A percentile compares a stretch with the other conserved stretches of the same genome.
phyloP scores from a whole-genome alignment of 2,888 invertebrate genomes.

The Muscina levida region DNA sequence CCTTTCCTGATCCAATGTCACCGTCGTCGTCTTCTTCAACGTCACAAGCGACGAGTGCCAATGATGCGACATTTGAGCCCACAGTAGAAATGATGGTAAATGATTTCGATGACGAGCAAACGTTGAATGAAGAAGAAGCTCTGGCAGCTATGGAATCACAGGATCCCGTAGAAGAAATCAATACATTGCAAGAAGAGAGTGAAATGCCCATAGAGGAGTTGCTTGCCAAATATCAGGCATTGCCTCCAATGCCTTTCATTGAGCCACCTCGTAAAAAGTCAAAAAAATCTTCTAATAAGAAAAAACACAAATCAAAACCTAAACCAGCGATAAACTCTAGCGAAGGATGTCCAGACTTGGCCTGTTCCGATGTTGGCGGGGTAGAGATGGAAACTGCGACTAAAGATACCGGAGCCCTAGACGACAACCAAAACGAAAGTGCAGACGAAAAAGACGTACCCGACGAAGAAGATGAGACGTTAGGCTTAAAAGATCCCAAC shows the following conservation, averaged over 20 bases:
- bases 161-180: constrained; percentile 93
- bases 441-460: constrained; percentile 43
- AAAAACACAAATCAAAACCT: constrained; percentile 61
- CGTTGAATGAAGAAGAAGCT: constrained; percentile 98
- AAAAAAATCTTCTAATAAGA: constrained; percentile 65
- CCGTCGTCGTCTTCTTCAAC: constrained; percentile 72
- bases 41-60: constrained; percentile 32
- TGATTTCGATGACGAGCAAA: constrained; percentile 98
- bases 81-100: constrained; percentile 97
- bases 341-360: background rate
- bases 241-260: constrained; percentile 79
- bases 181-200: constrained; percentile 93
- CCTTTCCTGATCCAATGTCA: constrained; percentile 70
- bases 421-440: constrained; percentile 58
- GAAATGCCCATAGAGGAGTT: constrained; percentile 98
- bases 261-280: constrained; percentile 63
- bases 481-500: too few species aligned
- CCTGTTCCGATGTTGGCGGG: background rate
- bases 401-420: background rate
- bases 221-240: constrained; percentile 91
- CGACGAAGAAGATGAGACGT: constrained; percentile 55
- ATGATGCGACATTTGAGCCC: constrained; percentile 89
- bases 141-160: constrained; percentile 91
- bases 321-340: background rate
- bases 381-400: background rate